Evolutionary conservation across 2,888 invertebrate genomes (phyloP).

Genomic region (Thysanoteuthis rhombus): DNA sequence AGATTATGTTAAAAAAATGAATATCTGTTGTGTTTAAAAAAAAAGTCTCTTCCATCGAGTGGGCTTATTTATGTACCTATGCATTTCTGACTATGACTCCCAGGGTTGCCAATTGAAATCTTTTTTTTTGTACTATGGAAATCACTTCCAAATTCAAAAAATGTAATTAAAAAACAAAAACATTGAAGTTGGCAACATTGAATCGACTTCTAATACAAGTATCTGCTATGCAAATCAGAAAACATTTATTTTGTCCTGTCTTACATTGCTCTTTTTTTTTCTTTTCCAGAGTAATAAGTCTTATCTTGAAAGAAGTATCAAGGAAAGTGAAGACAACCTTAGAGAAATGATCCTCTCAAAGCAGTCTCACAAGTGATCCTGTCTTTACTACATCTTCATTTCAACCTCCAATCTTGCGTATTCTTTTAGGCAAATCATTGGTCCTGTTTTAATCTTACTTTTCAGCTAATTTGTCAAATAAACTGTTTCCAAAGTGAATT

Average conservation of each 20-base stretch:
- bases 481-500: not conserved
- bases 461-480: constrained; percentile 18
- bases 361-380: constrained; percentile 39
- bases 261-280: not conserved
- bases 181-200: no score
- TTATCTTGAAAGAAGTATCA: constrained; percentile 83
- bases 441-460: not conserved
- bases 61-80: no score
- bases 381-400: not conserved
- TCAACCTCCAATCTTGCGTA: no score
- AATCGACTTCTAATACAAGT: not conserved
- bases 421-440: constrained; percentile 13
- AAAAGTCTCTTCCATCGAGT: no score
- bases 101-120: no score
- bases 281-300: constrained; percentile 76
- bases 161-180: no score
- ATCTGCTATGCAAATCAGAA: not conserved
- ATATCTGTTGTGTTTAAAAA: no score
- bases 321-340: constrained; percentile 86
- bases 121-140: no score
- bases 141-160: no score
- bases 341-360: constrained; percentile 76
- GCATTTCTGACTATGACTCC: no score
- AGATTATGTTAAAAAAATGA: no score
- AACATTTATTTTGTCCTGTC: not conserved